A percentile compares a stretch with the other conserved stretches of the same genome.
These are phyloP conservation scores for Cygnus atratus DNA, from an alignment of 2,113 vertebrate genomes.

Conservation along the genomic window DNA sequence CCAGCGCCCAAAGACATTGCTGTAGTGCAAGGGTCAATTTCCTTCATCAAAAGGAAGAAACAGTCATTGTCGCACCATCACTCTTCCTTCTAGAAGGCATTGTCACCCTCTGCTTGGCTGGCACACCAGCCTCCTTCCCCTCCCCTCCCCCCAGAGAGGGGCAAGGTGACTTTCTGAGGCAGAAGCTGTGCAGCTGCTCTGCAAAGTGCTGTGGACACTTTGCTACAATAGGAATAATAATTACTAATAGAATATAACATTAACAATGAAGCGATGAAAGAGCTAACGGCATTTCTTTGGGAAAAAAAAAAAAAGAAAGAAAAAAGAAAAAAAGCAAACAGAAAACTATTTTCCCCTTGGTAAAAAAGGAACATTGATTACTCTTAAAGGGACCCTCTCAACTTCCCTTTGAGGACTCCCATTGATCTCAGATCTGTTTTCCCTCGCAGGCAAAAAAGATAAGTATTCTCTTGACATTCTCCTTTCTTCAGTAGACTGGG, in stretches of 20 bases:
- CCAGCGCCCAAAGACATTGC: background rate
- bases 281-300: background rate
- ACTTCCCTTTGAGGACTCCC: slow-evolving; percentile 48
- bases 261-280: background rate
- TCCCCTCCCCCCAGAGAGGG: background rate
- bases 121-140: background rate
- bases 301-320: too few species aligned
- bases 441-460: background rate
- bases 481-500: slow-evolving; percentile 8
- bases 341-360: background rate
- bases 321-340: background rate
- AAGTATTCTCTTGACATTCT: slow-evolving; percentile 46
- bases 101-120: background rate
- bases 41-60: background rate
- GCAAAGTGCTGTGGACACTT: background rate
- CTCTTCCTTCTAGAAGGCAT: background rate
- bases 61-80: background rate
- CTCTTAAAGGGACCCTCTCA: slow-evolving; percentile 43
- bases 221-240: background rate
- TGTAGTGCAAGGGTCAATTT: background rate
- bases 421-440: slow-evolving; percentile 46
- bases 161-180: background rate
- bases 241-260: background rate
- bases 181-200: background rate
- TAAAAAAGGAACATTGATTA: slow-evolving; percentile 22